Evolutionary conservation across 2,888 invertebrate genomes (phyloP).

Genomic region (Ochlodes sylvanus): DNA sequence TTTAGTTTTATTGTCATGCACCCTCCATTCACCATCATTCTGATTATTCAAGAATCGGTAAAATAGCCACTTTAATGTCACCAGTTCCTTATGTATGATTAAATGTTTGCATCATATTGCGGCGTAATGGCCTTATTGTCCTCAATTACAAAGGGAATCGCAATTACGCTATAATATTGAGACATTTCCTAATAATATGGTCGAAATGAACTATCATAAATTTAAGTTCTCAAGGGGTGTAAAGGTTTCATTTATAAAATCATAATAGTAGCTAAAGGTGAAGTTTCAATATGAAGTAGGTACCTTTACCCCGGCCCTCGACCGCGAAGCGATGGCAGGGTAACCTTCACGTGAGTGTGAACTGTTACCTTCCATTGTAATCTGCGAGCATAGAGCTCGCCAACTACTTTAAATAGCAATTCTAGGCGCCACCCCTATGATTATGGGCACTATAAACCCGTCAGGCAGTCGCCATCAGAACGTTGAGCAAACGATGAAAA

Average conservation of each 20-base stretch:
- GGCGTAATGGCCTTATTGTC: slow-evolving; percentile 7
- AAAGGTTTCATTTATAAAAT: slow-evolving; percentile 5
- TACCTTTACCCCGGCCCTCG: neutral
- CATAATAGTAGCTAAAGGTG: slow-evolving; percentile 4
- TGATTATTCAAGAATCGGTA: slow-evolving; percentile 66
- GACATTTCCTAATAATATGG: neutral
- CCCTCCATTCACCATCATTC: slow-evolving; percentile 66
- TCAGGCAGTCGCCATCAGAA: slow-evolving; percentile 63
- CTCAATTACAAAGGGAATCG: slow-evolving; percentile 7
- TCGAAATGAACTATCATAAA: neutral
- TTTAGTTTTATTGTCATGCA: slow-evolving; percentile 84
- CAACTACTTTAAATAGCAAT: slow-evolving; percentile 72
- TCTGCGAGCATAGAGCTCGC: slow-evolving; percentile 58
- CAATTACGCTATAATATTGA: neutral
- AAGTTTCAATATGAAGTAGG: slow-evolving; percentile 10
- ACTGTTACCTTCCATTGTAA: slow-evolving; percentile 65
- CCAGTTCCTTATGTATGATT: slow-evolving; percentile 45
- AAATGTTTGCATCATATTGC: neutral
- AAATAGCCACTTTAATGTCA: slow-evolving; percentile 51
- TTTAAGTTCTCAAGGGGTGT: slow-evolving; percentile 2
- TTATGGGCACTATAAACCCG: slow-evolving; percentile 71
- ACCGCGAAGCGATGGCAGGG: slow-evolving; percentile 48
- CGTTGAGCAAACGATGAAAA: slow-evolving; percentile 62
- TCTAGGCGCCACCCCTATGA: slow-evolving; percentile 71
- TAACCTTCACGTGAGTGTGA: slow-evolving; percentile 68